A percentile compares a stretch with the other conserved stretches of the same genome.
Conservation (phyloP, 2,113 vertebrate species). For the Atlantisia rogersi region DNA sequence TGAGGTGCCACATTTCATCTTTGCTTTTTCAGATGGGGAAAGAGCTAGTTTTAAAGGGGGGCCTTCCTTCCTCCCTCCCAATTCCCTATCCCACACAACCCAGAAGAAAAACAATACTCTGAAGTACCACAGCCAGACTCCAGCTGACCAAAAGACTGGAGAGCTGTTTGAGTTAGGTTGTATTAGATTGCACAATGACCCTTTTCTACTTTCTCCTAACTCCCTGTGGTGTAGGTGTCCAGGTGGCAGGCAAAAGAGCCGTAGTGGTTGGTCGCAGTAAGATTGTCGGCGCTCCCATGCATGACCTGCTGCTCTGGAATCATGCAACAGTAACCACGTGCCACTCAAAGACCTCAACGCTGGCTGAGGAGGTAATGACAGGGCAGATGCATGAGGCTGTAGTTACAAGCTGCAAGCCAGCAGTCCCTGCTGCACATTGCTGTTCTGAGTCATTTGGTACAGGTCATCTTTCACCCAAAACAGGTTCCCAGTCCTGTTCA, state of each 20-base stretch:
- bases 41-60: not conserved
- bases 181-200: not conserved
- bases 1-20: not conserved
- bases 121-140: not conserved
- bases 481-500: not conserved
- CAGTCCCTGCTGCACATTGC: not conserved
- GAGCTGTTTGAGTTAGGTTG: fast-evolving
- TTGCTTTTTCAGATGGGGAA: not conserved
- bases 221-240: slow-evolving; percentile 78
- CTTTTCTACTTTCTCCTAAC: not conserved
- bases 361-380: slow-evolving; percentile 86
- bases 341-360: slow-evolving; percentile 90
- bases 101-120: not conserved
- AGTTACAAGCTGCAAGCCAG: not conserved
- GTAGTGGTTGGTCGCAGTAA: slow-evolving; percentile 97
- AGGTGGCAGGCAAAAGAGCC: slow-evolving; percentile 88
- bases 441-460: not conserved
- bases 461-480: not conserved
- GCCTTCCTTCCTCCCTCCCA: not conserved
- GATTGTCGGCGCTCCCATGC: slow-evolving; percentile 97
- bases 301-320: slow-evolving; percentile 94
- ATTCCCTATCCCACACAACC: not conserved
- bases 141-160: not conserved
- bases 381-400: not conserved
- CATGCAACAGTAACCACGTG: slow-evolving; percentile 96